phyloP scores from a whole-genome alignment of 2,113 vertebrate genomes.

The Cebidichthys violaceus region DNA sequence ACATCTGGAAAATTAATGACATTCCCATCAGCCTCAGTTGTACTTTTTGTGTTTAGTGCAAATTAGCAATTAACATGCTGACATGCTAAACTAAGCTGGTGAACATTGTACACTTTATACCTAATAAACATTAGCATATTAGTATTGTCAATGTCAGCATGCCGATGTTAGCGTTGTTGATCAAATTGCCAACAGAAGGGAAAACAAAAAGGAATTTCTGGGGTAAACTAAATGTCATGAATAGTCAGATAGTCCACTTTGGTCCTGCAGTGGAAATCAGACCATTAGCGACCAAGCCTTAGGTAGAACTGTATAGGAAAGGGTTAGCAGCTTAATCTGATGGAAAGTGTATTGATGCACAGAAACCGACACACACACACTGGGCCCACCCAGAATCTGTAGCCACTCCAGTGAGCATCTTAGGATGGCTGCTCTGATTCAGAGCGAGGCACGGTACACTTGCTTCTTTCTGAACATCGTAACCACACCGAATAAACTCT shows the following conservation, averaged over 20 bases:
- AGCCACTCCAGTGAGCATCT: slow-evolving; percentile 65
- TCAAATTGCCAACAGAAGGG: not conserved
- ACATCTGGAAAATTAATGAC: not conserved
- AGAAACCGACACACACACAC: slow-evolving; percentile 21
- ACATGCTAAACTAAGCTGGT: not conserved
- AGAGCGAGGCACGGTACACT: slow-evolving; percentile 21
- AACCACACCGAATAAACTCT: slow-evolving; percentile 16
- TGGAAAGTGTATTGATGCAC: slow-evolving; percentile 67
- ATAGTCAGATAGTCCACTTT: slow-evolving; percentile 24
- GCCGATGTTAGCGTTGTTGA: not conserved
- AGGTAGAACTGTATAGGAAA: slow-evolving; percentile 45
- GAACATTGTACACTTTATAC: not conserved
- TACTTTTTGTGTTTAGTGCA: not conserved
- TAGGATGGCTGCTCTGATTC: slow-evolving; percentile 50
- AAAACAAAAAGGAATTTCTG: not conserved
- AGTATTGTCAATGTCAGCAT: not conserved
- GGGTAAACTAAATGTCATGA: not conserved
- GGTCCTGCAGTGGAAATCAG: slow-evolving; percentile 29
- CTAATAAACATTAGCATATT: not conserved
- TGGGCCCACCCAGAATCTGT: slow-evolving; percentile 67
- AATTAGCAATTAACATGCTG: not conserved
- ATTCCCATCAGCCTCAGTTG: not conserved
- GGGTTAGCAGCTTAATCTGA: slow-evolving; percentile 67
- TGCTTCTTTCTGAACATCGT: slow-evolving; percentile 8
- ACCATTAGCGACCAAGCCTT: slow-evolving; percentile 37